Evolutionary conservation across 2,888 invertebrate genomes (phyloP).

Genomic region (Torymus aiolomorphi): DNA sequence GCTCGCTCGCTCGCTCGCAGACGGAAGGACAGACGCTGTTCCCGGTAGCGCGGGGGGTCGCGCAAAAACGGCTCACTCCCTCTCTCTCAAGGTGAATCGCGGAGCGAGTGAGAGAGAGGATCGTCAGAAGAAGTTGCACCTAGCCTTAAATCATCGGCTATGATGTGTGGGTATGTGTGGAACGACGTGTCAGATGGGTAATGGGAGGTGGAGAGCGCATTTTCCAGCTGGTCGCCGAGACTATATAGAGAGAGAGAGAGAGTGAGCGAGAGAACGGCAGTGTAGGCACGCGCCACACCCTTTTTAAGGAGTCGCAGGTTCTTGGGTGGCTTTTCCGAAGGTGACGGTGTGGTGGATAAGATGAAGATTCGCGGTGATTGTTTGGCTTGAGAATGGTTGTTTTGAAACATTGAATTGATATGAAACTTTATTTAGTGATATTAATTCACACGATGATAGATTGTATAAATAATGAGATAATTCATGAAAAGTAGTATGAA

Average conservation of each 20-base stretch:
- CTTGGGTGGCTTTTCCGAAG: conserved; percentile 54
- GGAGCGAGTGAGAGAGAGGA: not conserved
- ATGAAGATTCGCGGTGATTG: not conserved
- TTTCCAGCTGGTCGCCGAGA: not conserved
- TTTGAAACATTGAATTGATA: too few relatives aligned
- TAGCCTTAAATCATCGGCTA: conserved; percentile 45
- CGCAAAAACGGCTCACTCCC: conserved; percentile 20
- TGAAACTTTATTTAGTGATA: too few relatives aligned
- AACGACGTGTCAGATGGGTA: conserved; percentile 40
- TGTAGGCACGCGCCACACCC: conserved; percentile 48
- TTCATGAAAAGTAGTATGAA: too few relatives aligned
- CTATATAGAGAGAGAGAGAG: conserved; percentile 53
- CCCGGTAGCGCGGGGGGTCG: conserved; percentile 40
- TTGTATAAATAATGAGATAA: too few relatives aligned
- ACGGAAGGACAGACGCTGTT: conserved; percentile 52
- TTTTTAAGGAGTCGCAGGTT: conserved; percentile 52
- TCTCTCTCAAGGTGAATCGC: conserved; percentile 45
- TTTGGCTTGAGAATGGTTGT: too few relatives aligned
- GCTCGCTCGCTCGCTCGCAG: conserved; percentile 13
- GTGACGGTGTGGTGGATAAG: conserved; percentile 7
- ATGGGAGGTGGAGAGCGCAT: not conserved
- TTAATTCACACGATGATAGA: too few relatives aligned
- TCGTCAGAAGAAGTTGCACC: conserved; percentile 22
- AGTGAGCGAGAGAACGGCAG: conserved; percentile 27
- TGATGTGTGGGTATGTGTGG: conserved; percentile 27